Evolutionary conservation across 2,797 vertebrate genomes (phyloP).

Genomic region (Poecilia velifera): DNA sequence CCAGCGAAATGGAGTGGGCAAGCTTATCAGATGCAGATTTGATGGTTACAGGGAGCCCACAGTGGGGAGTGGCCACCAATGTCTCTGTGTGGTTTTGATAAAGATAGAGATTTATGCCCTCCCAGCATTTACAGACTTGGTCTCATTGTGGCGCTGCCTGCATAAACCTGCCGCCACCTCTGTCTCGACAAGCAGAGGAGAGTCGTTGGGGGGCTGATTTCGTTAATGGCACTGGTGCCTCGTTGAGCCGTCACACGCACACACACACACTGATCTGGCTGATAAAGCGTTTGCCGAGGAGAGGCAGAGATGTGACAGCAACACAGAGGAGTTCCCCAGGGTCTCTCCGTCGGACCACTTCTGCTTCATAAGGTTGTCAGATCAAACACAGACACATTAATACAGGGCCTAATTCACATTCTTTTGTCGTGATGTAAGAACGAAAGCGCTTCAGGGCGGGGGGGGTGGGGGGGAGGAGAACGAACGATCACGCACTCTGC

Average conservation of each 20-base stretch:
- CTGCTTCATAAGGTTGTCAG: constrained; percentile 44
- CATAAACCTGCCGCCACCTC: constrained; percentile 83
- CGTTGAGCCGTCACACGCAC: constrained; percentile 29
- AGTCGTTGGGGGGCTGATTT: constrained; percentile 68
- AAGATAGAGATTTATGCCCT: constrained; percentile 88
- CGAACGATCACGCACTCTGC: not conserved
- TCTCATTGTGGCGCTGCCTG: constrained; percentile 81
- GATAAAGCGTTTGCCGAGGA: constrained; percentile 46
- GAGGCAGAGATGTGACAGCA: constrained; percentile 39
- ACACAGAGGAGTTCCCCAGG: constrained; percentile 47
- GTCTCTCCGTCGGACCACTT: constrained; percentile 29
- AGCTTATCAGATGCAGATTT: not conserved
- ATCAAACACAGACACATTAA: constrained; percentile 37
- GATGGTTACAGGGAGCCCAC: constrained; percentile 79
- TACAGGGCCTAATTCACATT: constrained; percentile 40
- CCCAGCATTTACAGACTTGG: constrained; percentile 84
- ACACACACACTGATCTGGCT: constrained; percentile 44
- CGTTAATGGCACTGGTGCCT: constrained; percentile 65
- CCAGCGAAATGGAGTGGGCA: constrained; percentile 24
- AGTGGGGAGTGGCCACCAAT: constrained; percentile 82
- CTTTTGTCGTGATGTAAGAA: constrained; percentile 9
- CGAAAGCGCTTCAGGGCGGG: not conserved
- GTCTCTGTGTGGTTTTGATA: constrained; percentile 86
- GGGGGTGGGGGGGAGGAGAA: constrained; percentile 6
- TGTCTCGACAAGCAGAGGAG: constrained; percentile 78